phyloP scores from a whole-genome alignment of 2,113 vertebrate genomes.

The Callopanchax toddi region DNA sequence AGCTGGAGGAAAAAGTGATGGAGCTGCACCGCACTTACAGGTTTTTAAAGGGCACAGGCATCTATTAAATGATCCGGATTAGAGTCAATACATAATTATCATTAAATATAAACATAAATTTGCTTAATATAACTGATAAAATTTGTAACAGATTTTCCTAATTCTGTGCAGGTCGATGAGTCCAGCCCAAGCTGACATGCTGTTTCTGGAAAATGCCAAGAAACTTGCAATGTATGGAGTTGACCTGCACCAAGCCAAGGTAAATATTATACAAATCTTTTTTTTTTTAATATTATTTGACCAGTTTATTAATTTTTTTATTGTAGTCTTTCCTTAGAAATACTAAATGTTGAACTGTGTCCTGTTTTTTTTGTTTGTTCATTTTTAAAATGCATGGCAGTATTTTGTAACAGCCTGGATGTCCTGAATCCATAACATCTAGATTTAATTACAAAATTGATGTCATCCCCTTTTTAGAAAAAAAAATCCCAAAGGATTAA shows the following conservation, averaged over 20 bases:
- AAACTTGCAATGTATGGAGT: constrained; percentile 97
- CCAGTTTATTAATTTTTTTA: too few relatives aligned
- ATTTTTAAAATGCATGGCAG: constrained; percentile 6
- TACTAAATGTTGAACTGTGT: background rate
- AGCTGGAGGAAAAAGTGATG: constrained; percentile 93
- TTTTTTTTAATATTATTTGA: too few relatives aligned
- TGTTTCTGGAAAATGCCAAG: constrained; percentile 97
- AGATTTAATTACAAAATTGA: constrained; percentile 62
- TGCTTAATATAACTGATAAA: background rate
- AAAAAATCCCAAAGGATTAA: constrained; percentile 46
- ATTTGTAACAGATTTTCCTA: background rate
- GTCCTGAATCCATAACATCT: constrained; percentile 26
- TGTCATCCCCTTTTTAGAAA: constrained; percentile 24
- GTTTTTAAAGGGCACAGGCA: constrained; percentile 47
- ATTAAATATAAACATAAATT: background rate
- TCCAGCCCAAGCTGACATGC: constrained; percentile 93
- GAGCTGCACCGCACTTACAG: constrained; percentile 94
- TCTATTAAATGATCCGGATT: background rate
- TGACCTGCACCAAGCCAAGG: constrained; percentile 96
- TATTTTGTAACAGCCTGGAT: constrained; percentile 14
- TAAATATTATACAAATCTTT: too few relatives aligned
- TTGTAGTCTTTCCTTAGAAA: background rate
- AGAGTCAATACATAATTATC: too few relatives aligned
- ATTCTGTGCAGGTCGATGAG: constrained; percentile 87
- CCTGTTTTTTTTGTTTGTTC: background rate